These are phyloP conservation scores for Taurulus bubalis DNA, from an alignment of 2,113 vertebrate species.

Conservation along the genomic window DNA sequence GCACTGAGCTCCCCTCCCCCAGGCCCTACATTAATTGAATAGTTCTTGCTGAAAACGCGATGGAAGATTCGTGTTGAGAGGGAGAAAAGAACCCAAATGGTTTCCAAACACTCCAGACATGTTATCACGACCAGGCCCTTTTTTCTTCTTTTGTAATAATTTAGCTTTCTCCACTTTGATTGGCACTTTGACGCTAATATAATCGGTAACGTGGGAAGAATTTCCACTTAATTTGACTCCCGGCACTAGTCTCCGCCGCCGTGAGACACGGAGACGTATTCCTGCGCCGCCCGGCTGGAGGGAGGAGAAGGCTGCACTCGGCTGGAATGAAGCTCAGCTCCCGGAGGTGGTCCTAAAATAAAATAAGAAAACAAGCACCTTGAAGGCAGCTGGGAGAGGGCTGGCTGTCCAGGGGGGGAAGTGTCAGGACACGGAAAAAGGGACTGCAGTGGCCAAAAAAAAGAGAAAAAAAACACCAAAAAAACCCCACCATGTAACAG, in stretches of 20 bases:
- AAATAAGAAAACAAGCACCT: conserved; percentile 44
- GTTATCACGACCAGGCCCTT: neutral
- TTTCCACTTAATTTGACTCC: conserved; percentile 20
- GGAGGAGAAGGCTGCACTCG: conserved; percentile 33
- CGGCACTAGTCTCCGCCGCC: conserved; percentile 32
- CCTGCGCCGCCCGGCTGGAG: conserved; percentile 29
- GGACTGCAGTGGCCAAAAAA: conserved; percentile 61
- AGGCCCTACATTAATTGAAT: conserved; percentile 16
- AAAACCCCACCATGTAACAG: conserved; percentile 69
- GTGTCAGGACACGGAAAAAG: conserved; percentile 52
- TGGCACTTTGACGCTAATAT: conserved; percentile 33
- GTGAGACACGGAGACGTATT: conserved; percentile 34
- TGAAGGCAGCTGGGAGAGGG: conserved; percentile 60
- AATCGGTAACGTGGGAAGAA: conserved; percentile 22
- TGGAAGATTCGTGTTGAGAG: conserved; percentile 3
- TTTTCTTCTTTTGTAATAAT: neutral
- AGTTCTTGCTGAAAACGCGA: conserved; percentile 36
- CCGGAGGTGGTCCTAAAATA: conserved; percentile 29
- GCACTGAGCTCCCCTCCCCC: conserved; percentile 80
- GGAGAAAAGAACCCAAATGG: neutral
- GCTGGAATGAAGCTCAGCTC: conserved; percentile 44
- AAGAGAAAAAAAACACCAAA: neutral
- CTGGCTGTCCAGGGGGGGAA: conserved; percentile 39
- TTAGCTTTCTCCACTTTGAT: conserved; percentile 33
- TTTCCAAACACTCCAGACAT: conserved; percentile 19